A percentile compares a stretch with the other conserved stretches of the same genome.
Conservation (phyloP, 2,888 invertebrate species). For the Drosophila rubida region DNA sequence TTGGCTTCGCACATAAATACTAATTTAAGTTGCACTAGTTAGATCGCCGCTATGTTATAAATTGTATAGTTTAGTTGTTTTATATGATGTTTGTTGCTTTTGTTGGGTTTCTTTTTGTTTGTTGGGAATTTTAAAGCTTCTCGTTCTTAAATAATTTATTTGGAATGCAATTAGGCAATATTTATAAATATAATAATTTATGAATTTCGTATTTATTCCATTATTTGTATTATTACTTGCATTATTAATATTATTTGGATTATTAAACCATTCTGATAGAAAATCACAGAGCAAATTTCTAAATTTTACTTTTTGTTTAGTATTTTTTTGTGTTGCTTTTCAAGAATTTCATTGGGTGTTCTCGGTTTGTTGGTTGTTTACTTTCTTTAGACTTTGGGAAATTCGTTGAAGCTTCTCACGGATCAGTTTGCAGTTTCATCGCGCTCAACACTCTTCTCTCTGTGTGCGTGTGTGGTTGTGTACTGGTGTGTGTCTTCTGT, state of each 20-base stretch:
- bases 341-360: slow-evolving; percentile 29
- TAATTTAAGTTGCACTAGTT: slow-evolving; percentile 39
- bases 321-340: slow-evolving; percentile 26
- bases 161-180: slow-evolving; percentile 58
- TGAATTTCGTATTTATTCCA: slow-evolving; percentile 7
- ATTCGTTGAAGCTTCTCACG: slow-evolving; percentile 72
- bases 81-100: neutral
- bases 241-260: slow-evolving; percentile 55
- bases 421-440: slow-evolving; percentile 48
- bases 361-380: slow-evolving; percentile 15
- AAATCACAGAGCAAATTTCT: slow-evolving; percentile 82
- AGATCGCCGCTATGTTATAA: neutral
- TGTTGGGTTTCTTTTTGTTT: slow-evolving; percentile 27
- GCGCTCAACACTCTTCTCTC: slow-evolving; percentile 32
- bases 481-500: neutral
- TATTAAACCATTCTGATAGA: slow-evolving; percentile 79
- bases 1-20: slow-evolving; percentile 37
- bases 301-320: slow-evolving; percentile 51
- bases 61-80: slow-evolving; percentile 33
- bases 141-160: slow-evolving; percentile 41
- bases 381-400: slow-evolving; percentile 57
- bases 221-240: slow-evolving; percentile 34
- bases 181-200: slow-evolving; percentile 57
- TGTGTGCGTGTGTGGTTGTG: slow-evolving; percentile 19
- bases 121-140: slow-evolving; percentile 58